Base-by-base conservation (phyloP, 2,797 vertebrate genomes). In the Acipenser oxyrinchus region DNA sequence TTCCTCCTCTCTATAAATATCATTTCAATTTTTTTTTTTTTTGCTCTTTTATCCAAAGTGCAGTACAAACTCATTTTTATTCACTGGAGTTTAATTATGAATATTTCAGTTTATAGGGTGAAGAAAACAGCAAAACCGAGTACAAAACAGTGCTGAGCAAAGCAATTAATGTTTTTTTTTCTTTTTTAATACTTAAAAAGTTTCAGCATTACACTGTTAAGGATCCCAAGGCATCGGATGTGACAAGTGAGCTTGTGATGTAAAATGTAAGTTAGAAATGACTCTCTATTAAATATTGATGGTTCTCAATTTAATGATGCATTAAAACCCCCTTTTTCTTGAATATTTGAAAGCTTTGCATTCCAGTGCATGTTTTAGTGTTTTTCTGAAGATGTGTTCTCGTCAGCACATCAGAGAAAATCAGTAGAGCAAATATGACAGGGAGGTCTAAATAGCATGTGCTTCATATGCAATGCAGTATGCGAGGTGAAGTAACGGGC, bases 401-500 rank as follows among this genome's bases (percentile, higher is more conserved):
- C 51, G 23, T 10, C 15, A 51, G 6, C 60, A 49, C 59, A 11
- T 62, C 64, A 55, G 9, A 62, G 12, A 53, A 51, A 51, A 62
- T 62, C 63, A 62, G 64, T 60, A 62, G 64, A 70, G 23, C 64
- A 18, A 53, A 50, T 62, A 15, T 66, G 69, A 66, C 69, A 70
- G 69, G 51, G n/a, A 62, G 6, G n/a, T 74, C 72, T 69, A 75
- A 77, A 79, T 75, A 71, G 62, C 68, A 63, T n/a, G n/a, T n/a
- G n/a, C n/a, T n/a, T n/a, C n/a, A n/a, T n/a, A n/a, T n/a, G n/a
- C n/a, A n/a, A n/a, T n/a, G n/a, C n/a, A n/a, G n/a, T n/a, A n/a
- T n/a, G n/a, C n/a, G n/a, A n/a, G n/a, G n/a, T n/a, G n/a, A n/a
- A n/a, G n/a, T n/a, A n/a, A n/a, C n/a, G n/a, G n/a, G 15, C 15